Conservation (phyloP, 1,140 invertebrate species). For the Magallana ariakensis region DNA sequence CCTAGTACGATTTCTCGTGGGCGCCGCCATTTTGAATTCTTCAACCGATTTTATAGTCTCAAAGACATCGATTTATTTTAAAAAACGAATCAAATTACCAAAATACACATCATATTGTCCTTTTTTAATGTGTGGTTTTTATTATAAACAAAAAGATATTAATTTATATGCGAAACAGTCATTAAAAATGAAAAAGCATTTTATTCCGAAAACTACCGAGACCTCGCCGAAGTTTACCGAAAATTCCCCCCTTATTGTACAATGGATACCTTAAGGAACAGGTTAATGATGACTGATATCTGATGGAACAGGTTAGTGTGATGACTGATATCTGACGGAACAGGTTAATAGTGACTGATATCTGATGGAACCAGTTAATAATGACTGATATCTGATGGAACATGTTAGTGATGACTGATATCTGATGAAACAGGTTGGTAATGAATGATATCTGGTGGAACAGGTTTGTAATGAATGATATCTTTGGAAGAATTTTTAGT, state of each 20-base stretch:
- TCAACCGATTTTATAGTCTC: background rate
- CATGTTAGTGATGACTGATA: too few relatives aligned
- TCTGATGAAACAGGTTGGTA: too few relatives aligned
- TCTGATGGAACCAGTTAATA: too few relatives aligned
- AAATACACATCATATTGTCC: background rate
- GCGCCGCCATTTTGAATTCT: background rate
- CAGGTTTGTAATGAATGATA: too few relatives aligned
- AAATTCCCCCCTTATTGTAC: background rate
- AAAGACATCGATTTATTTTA: background rate
- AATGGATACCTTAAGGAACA: background rate
- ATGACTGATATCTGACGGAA: too few relatives aligned
- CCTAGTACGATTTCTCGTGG: background rate
- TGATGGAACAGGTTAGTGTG: too few relatives aligned
- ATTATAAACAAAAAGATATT: too few relatives aligned
- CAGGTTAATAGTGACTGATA: too few relatives aligned
- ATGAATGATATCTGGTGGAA: too few relatives aligned
- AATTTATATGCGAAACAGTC: background rate
- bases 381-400: too few relatives aligned
- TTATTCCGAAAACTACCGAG: conserved; percentile 16
- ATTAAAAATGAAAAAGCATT: background rate
- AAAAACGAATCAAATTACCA: background rate
- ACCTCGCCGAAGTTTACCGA: background rate
- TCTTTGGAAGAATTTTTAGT: too few relatives aligned
- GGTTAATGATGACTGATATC: too few relatives aligned
- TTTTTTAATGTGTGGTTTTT: background rate